phyloP scores from a whole-genome alignment of 2,797 vertebrate genomes.

The Cephalopachus bancanus region DNA sequence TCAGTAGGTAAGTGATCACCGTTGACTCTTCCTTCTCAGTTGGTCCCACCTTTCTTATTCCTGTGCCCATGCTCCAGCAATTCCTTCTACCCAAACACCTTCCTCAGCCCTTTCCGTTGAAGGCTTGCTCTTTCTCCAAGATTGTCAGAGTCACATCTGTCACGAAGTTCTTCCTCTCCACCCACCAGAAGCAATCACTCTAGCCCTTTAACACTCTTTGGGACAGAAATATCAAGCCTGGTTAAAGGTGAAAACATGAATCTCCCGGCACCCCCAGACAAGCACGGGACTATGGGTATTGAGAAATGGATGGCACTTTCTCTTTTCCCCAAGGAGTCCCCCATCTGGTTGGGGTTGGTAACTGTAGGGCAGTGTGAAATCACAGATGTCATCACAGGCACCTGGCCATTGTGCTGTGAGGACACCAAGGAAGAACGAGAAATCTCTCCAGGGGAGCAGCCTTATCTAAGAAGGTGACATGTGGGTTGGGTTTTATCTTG shows the following conservation, averaged over 20 bases:
- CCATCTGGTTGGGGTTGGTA: neutral
- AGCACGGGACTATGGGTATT: neutral
- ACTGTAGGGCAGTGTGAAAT: neutral
- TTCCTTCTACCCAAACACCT: neutral
- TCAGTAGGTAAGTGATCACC: neutral
- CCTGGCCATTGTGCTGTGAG: neutral
- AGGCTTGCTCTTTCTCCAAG: neutral
- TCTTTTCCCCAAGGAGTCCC: neutral
- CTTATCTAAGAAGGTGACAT: neutral
- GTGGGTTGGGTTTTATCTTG: neutral
- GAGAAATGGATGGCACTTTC: neutral
- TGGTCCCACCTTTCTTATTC: neutral
- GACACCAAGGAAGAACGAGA: neutral
- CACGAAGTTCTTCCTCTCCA: neutral
- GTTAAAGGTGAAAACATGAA: neutral
- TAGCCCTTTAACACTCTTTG: neutral
- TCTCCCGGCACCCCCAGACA: neutral
- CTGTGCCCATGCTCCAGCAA: neutral
- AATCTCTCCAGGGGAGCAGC: neutral
- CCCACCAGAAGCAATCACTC: neutral
- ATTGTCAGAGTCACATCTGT: neutral
- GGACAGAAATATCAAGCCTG: neutral
- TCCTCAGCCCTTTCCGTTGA: neutral
- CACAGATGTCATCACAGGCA: neutral
- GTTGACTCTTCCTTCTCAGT: neutral